Base-by-base conservation (phyloP, 1,140 invertebrate species). In the Archegozetes longisetosus region DNA sequence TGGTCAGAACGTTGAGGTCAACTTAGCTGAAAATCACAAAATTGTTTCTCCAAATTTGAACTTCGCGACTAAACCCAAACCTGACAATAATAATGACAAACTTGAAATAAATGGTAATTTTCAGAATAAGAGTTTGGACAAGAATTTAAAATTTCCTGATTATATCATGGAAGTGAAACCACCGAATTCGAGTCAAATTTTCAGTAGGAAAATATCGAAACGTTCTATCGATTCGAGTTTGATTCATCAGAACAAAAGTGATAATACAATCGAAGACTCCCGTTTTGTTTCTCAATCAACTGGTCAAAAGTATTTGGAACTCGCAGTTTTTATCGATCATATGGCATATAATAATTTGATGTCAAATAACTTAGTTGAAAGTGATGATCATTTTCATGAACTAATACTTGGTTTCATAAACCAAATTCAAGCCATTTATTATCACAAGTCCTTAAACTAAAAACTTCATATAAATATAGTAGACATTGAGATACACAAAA, bases 381-480 rank as follows among this genome's bases (percentile, higher is more conserved):
- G 82, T 66, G 81, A 84, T 46, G 70, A 70, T 23, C 77, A 80
- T 64, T 69, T 85, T 3, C 73, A 78, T 24, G 80, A 85, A 68
- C 81, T 85, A 79, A 68, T 85, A 1, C 68, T 85, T 6, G 83
- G 82, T 17, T 85, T 84, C 64, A 75, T 85, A 48, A 85, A 85
- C 71, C 82, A 81, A 55, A 78, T 82, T 72, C 86, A 89, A 74
- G 76, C 86, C 1, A 66, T 88, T 13, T 88, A 85, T 67, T 82
- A 86, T 64, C 85, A 88, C 71, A 81, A 83, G 1, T 85, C 84
- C 61, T 70, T 88, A n/a, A 84, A 84, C 0, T 74, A 75, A 27
- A 62, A 61, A 20, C 77, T 88, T 0, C 83, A 87, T 63, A 79
- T 88, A 60, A 82, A 82, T 47, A 68, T 88, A 0, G 84, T 86